Evolutionary conservation across 2,888 invertebrate species (phyloP).

Genomic region (Odontomyia ornata): DNA sequence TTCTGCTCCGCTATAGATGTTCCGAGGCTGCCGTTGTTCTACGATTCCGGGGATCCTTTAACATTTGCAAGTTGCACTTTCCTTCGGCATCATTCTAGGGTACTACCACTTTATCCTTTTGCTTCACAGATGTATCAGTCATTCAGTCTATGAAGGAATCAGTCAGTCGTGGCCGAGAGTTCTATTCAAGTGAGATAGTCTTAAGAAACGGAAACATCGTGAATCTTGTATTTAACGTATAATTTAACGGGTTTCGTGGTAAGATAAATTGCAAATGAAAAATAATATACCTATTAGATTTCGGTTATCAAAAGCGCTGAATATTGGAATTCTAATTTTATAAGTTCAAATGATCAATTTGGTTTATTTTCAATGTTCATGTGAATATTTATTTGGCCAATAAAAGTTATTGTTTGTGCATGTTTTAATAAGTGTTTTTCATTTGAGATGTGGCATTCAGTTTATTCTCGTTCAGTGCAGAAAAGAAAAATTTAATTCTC

Average conservation of each 20-base stretch:
- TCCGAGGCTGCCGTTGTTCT: slow-evolving; percentile 38
- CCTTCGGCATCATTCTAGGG: neutral
- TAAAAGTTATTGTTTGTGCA: no score
- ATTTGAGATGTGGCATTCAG: no score
- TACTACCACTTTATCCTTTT: neutral
- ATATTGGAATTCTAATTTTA: no score
- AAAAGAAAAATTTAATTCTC: no score
- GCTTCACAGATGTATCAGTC: slow-evolving; percentile 29
- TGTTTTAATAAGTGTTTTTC: no score
- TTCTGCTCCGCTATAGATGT: slow-evolving; percentile 54
- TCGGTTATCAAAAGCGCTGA: no score
- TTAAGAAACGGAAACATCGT: slow-evolving; percentile 18
- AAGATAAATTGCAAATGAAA: no score
- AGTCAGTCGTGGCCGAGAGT: neutral
- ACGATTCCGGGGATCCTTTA: slow-evolving; percentile 8
- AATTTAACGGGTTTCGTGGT: slow-evolving; percentile 7
- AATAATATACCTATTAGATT: no score
- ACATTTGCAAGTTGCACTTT: slow-evolving; percentile 39
- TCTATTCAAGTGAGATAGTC: neutral
- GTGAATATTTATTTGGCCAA: no score
- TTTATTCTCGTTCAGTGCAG: no score
- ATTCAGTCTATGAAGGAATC: slow-evolving; percentile 5
- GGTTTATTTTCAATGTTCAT: no score
- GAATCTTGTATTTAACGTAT: slow-evolving; percentile 1
- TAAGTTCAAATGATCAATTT: no score